Percentiles rank a stretch among this genome's conserved stretches.
These are phyloP conservation scores for Pseudochirops corinnae DNA, from an alignment of 2,797 vertebrate species.

Conservation along the genomic window DNA sequence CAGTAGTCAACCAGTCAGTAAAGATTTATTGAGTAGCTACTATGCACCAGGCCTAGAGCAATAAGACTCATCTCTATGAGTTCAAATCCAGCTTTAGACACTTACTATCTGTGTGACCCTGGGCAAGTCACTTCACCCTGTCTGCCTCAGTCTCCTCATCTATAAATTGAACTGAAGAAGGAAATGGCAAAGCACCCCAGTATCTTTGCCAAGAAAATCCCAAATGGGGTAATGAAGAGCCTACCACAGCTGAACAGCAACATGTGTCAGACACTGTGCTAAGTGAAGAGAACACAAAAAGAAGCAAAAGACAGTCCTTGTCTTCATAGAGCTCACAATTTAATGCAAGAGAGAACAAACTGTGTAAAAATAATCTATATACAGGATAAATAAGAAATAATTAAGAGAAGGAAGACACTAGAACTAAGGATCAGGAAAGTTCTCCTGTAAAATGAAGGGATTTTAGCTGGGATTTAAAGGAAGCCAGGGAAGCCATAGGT, in stretches of 20 bases:
- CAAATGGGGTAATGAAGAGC: not conserved
- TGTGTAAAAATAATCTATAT: not conserved
- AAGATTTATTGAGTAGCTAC: not conserved
- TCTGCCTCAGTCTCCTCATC: not conserved
- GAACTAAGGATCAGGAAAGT: not conserved
- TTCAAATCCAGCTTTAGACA: not conserved
- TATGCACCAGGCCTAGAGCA: not conserved
- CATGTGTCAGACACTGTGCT: not conserved
- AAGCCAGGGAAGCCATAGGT: not conserved
- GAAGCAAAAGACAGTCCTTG: not conserved
- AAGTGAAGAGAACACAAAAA: not conserved
- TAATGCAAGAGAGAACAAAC: not conserved
- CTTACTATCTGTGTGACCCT: not conserved
- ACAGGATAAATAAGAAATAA: not conserved
- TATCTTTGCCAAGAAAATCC: not conserved
- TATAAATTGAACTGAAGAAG: not conserved
- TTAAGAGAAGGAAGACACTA: not conserved
- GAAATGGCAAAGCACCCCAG: not conserved
- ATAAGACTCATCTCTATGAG: not conserved
- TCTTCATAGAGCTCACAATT: not conserved
- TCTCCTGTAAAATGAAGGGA: not conserved
- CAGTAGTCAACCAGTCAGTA: not conserved
- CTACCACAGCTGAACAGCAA: accelerated
- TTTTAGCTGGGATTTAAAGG: not conserved
- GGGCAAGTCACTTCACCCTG: not conserved